A percentile compares a stretch with the other conserved stretches of the same genome.
Conservation (phyloP, 2,113 vertebrate genomes). For the Hylia prasina region DNA sequence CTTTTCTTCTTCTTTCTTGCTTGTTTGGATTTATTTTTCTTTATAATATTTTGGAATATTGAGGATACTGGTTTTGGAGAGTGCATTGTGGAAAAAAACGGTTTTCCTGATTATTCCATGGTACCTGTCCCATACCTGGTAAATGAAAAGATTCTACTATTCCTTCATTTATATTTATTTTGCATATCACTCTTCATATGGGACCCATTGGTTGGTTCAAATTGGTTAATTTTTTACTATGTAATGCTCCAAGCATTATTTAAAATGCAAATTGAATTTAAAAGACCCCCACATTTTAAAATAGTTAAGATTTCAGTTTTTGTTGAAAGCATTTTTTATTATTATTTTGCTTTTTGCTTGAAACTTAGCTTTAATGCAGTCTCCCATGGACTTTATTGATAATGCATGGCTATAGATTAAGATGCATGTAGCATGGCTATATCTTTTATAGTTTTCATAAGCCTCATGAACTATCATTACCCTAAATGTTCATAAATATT, state of each 20-base stretch:
- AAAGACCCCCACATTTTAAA: not conserved
- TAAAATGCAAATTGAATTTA: slow-evolving; percentile 3
- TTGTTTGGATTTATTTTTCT: not conserved
- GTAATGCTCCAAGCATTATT: slow-evolving; percentile 28
- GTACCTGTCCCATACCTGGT: not conserved
- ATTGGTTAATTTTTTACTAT: not conserved
- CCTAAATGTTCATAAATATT: slow-evolving; percentile 26
- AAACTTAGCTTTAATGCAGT: slow-evolving; percentile 35
- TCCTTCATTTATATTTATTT: not conserved
- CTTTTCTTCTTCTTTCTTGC: slow-evolving; percentile 5
- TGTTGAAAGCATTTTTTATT: not conserved
- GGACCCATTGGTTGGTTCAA: not conserved
- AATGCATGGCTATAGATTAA: slow-evolving; percentile 66
- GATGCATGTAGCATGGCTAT: slow-evolving; percentile 75
- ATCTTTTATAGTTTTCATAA: slow-evolving; percentile 47
- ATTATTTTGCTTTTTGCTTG: slow-evolving; percentile 37
- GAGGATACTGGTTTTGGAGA: slow-evolving; percentile 62
- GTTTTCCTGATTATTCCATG: slow-evolving; percentile 52
- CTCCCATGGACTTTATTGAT: slow-evolving; percentile 52
- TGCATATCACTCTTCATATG: not conserved
- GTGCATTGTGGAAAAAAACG: slow-evolving; percentile 45
- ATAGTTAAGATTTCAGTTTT: not conserved
- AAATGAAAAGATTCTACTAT: not conserved
- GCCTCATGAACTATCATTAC: slow-evolving; percentile 32
- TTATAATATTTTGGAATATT: slow-evolving; percentile 59